Evolutionary conservation across 1,140 invertebrate species (phyloP), one percentile per base, ranked within the genome.

Genomic region (Papilio glaucus): DNA sequence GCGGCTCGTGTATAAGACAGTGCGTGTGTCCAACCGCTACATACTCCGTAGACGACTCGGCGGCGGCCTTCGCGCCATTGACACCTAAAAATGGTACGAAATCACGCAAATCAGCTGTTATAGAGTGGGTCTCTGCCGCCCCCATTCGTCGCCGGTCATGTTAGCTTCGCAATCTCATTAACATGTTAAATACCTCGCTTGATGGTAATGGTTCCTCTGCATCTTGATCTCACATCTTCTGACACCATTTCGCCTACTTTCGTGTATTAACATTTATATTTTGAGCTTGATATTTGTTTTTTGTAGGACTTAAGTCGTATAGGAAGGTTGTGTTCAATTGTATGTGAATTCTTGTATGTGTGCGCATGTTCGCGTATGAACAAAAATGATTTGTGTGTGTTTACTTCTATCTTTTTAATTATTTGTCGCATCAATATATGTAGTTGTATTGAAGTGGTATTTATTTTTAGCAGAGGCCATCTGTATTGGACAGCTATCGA

Each of bases 1-100:
- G 92, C 85, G 90, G 89, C 82, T 87, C 90, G 81, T 93, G 93
- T 85, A 92, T 93, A 74, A 89, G 82, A 74, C 91, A 90, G 77
- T 93, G 93, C 83, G 91, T 89, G 78, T 90, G 91, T 76, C 77
- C 85, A 13, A 85, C 88, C 26, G 87, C 83, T 74, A 87, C 91
- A 65, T 85, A 88, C 86, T 90, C 88, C 77, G 80, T 90, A 72
- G 89, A 89, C 76, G 85, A 90, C 80, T 87, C 88, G 76, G 85
- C 85, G 41, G 85, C 85, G 57, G 85, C 87, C 29, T 29, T 84
- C 60, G 80, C 87, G 62, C 84, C 85, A 8, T 61, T 84, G 71
- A 76, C 85, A 69, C 73, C 83, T n/a, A 74, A 24, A 24, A 72
- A 84, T 80, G 84, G 87, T 86, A 88, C 77, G 72, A 29, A 21